A percentile compares a stretch with the other conserved stretches of the same genome.
Evolutionary conservation across 1,140 invertebrate species (phyloP).

Genomic region (Aricia agestis): DNA sequence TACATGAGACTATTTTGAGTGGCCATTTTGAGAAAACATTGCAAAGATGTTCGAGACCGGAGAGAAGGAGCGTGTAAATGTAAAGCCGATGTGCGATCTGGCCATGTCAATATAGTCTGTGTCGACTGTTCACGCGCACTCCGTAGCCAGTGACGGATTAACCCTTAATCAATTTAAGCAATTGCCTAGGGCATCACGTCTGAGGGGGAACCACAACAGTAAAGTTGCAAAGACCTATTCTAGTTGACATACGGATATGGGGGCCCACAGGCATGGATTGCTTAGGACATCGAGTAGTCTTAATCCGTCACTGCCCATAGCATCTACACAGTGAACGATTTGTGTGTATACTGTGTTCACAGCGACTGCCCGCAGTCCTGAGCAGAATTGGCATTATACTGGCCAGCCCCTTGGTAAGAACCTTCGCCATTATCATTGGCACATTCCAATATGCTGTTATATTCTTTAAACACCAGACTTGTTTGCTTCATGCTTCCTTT

Average conservation of each 20-base stretch:
- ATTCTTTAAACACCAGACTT: slow-evolving; percentile 47
- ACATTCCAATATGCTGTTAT: slow-evolving; percentile 59
- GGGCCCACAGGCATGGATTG: too few relatives aligned
- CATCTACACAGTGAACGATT: slow-evolving; percentile 72
- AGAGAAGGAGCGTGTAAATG: slow-evolving; percentile 20
- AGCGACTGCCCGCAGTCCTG: slow-evolving; percentile 93
- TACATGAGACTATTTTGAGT: slow-evolving; percentile 62
- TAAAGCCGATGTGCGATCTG: slow-evolving; percentile 38
- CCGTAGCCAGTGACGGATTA: slow-evolving; percentile 24
- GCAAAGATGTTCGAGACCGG: slow-evolving; percentile 46
- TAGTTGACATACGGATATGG: too few relatives aligned
- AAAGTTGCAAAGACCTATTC: too few relatives aligned
- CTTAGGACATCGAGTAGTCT: too few relatives aligned
- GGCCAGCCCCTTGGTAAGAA: slow-evolving; percentile 94
- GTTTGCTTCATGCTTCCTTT: neutral
- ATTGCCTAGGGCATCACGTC: too few relatives aligned
- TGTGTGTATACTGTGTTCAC: slow-evolving; percentile 81
- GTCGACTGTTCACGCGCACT: slow-evolving; percentile 54
- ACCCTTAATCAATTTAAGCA: too few relatives aligned
- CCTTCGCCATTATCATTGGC: slow-evolving; percentile 70
- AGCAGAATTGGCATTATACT: slow-evolving; percentile 95
- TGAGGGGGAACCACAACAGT: too few relatives aligned
- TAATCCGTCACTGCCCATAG: slow-evolving; percentile 20
- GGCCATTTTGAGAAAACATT: slow-evolving; percentile 70
- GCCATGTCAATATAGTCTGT: slow-evolving; percentile 71